Base-by-base conservation (phyloP, 2,888 invertebrate species). In the Heliconius charithonia region DNA sequence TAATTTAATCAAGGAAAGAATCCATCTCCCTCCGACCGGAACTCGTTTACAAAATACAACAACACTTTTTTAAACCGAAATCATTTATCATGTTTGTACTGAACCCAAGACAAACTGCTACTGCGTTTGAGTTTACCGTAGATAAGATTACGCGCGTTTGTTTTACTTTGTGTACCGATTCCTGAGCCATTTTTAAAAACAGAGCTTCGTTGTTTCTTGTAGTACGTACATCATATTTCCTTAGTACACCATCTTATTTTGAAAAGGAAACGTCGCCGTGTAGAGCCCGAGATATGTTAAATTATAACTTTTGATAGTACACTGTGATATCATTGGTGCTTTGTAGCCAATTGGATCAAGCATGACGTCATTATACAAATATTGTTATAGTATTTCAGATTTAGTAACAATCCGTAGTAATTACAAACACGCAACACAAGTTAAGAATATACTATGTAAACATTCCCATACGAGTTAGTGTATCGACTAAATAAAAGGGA, bases 21-120 rank as follows among this genome's bases (percentile, higher is more conserved):
- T 89, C 89, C 91, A 87, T 89, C 91, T 89, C 86, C 89, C 91
- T 88, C 87, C 90, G 84, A 93, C 94, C 93, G 94, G 94, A 93
- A 92, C 93, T 91, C 92, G 90, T 91, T 92, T 91, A 91, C 87
- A 89, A 91, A 91, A 91, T 90, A 92, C 90, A 91, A 89, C 91
- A 92, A 90, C 92, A 89, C 89, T 93, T 93, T 93, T 93, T 93
- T 89, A 91, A 7, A 93, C 90, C 92, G 90, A 93, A 94, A 91
- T 92, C 89, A 93, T 94, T 94, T 95, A 94, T 95, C 95, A 92
- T 93, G 94, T 94, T 93, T 94, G 91, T 90, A 89, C 89, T 91
- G 91, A 92, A 90, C 93, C 91, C 89, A 93, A 92, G 92, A 91
- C 93, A 95, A 94, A 95, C 94, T 93, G 95, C 95, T 94, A 94